Conservation (phyloP, 2,888 invertebrate genomes). For the Steinernema carpocapsae region DNA sequence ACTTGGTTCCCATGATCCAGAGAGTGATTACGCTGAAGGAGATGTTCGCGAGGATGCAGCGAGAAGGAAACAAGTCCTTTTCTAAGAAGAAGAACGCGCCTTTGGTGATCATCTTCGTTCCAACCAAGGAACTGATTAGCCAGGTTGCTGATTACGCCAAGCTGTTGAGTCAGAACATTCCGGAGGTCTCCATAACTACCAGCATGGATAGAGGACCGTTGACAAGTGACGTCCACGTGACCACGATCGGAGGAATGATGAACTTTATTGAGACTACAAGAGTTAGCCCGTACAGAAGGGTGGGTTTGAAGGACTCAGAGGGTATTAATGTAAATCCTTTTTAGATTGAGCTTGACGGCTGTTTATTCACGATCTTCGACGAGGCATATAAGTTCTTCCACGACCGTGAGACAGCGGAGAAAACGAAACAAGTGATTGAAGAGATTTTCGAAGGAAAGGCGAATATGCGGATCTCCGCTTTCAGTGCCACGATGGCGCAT, state of each 20-base stretch:
- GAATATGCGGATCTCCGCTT: constrained; percentile 11
- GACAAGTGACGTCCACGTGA: background rate
- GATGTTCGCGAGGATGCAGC: too few relatives aligned
- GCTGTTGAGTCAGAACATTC: background rate
- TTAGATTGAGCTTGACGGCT: background rate
- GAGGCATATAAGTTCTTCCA: background rate
- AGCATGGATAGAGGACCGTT: background rate
- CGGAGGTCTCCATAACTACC: background rate
- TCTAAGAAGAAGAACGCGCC: background rate
- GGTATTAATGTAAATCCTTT: background rate
- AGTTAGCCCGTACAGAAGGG: background rate
- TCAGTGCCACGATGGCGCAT: background rate
- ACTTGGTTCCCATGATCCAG: background rate
- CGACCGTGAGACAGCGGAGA: background rate
- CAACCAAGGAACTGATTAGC: background rate
- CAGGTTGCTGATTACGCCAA: background rate
- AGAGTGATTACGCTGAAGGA: background rate
- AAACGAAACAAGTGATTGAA: background rate
- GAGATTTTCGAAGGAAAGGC: background rate
- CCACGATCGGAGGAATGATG: background rate
- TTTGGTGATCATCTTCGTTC: background rate
- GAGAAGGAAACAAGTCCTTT: too few relatives aligned
- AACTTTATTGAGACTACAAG: background rate
- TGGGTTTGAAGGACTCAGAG: background rate
- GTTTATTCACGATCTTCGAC: background rate